A percentile compares a stretch with the other conserved stretches of the same genome.
These are phyloP conservation scores for Stomorhina lunata DNA, from an alignment of 2,888 invertebrate genomes.

Conservation along the genomic window DNA sequence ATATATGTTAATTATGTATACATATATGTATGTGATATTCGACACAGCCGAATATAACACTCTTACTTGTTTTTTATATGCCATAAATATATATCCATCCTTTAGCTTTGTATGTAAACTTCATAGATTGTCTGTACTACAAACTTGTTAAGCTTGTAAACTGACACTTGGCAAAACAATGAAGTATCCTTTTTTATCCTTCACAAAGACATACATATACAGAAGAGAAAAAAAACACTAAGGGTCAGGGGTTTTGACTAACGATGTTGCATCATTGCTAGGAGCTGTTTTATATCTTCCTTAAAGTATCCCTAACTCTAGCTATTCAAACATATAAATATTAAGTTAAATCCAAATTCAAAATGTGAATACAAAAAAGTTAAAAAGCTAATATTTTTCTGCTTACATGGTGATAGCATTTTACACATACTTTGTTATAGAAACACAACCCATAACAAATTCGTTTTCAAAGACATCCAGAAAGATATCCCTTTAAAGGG, in stretches of 20 bases:
- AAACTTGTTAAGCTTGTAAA: conserved; percentile 63
- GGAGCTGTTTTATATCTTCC: conserved; percentile 22
- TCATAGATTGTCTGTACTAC: neutral
- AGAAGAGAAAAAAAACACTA: neutral
- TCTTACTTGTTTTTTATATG: no score
- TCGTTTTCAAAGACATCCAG: neutral
- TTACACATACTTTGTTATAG: neutral
- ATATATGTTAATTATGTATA: no score
- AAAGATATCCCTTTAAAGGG: neutral
- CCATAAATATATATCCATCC: neutral
- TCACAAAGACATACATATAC: neutral
- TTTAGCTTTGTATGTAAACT: conserved; percentile 27
- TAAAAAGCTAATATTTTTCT: neutral
- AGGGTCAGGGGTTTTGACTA: conserved; percentile 22
- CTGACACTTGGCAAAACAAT: conserved; percentile 60
- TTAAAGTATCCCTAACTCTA: conserved; percentile 6
- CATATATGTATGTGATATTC: no score
- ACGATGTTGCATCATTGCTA: neutral
- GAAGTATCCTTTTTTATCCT: conserved; percentile 18
- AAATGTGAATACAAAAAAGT: neutral
- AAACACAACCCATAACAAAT: no score
- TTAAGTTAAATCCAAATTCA: conserved; percentile 1
- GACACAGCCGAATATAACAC: no score
- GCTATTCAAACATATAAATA: neutral
- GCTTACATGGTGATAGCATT: no score